These are phyloP conservation scores for Procapra przewalskii DNA, from an alignment of 2,113 vertebrate genomes.

Conservation along the genomic window DNA sequence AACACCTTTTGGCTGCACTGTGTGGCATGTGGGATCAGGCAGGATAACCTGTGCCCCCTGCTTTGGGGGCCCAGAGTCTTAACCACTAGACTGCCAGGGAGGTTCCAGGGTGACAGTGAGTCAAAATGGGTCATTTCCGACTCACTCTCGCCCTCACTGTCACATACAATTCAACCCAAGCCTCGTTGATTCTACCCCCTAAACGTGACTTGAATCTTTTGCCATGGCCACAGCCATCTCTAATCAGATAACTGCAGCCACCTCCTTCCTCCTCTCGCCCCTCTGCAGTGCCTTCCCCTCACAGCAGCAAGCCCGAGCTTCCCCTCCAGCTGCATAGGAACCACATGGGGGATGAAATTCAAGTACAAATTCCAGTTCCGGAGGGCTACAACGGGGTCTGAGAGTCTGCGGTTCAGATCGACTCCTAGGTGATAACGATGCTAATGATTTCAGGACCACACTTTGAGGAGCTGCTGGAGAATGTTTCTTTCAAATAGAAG, in stretches of 20 bases:
- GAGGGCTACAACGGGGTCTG: neutral
- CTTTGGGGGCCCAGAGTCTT: neutral
- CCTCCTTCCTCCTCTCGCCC: neutral
- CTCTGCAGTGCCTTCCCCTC: neutral
- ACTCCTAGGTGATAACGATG: neutral
- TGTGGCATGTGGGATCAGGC: neutral
- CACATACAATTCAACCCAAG: neutral
- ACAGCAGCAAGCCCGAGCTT: neutral
- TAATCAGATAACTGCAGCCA: neutral
- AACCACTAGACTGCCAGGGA: neutral
- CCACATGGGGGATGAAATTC: neutral
- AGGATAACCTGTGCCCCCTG: neutral
- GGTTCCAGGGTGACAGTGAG: neutral
- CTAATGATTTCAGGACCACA: neutral
- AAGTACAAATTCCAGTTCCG: neutral
- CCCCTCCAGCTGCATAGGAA: too few species aligned
- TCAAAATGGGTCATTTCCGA: neutral
- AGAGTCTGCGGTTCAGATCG: neutral
- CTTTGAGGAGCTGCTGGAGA: neutral
- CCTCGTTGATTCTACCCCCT: neutral
- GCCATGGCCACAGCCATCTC: neutral
- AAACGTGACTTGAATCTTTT: neutral
- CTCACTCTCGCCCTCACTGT: neutral
- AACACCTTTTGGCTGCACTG: neutral
- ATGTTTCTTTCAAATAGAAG: neutral